phyloP scores from a whole-genome alignment of 1,140 invertebrate species.

The Zaprionus ornatus region DNA sequence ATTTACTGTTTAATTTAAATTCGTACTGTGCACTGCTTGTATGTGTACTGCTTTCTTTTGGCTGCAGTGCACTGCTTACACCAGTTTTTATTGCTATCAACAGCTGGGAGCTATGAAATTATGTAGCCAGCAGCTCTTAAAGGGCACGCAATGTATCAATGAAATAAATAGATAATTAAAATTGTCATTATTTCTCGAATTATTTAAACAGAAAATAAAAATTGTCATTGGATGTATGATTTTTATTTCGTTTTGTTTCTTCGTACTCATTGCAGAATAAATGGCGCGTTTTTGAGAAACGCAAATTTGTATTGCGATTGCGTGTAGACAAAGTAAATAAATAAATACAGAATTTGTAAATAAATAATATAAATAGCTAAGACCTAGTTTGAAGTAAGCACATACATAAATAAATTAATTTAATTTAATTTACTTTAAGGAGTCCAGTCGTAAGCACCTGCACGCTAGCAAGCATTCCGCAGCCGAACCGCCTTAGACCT shows the following conservation, averaged over 20 bases:
- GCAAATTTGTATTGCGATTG: slow-evolving; percentile 30
- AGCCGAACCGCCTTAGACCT: slow-evolving; percentile 86
- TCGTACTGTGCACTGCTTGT: slow-evolving; percentile 4
- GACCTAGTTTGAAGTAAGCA: slow-evolving; percentile 61
- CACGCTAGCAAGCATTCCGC: slow-evolving; percentile 28
- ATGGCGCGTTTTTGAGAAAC: slow-evolving; percentile 37
- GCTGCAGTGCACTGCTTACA: slow-evolving; percentile 10
- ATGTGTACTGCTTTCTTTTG: neutral
- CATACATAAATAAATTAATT: slow-evolving; percentile 79
- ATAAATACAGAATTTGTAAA: slow-evolving; percentile 70
- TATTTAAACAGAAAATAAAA: neutral
- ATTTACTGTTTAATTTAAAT: slow-evolving; percentile 3
- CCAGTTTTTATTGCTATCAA: neutral
- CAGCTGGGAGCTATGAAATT: neutral
- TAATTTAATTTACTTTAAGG: slow-evolving; percentile 71
- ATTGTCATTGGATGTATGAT: slow-evolving; percentile 7
- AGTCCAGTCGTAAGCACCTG: slow-evolving; percentile 57
- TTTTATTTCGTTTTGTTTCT: slow-evolving; percentile 12
- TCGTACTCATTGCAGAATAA: slow-evolving; percentile 22
- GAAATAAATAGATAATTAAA: neutral
- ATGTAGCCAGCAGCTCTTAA: neutral
- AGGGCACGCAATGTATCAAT: too few species aligned
- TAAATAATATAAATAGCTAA: slow-evolving; percentile 79
- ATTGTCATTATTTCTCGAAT: neutral
- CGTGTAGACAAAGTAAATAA: slow-evolving; percentile 33